These are phyloP conservation scores for Latrodectus elegans DNA, from an alignment of 2,888 invertebrate genomes.

Conservation along the genomic window DNA sequence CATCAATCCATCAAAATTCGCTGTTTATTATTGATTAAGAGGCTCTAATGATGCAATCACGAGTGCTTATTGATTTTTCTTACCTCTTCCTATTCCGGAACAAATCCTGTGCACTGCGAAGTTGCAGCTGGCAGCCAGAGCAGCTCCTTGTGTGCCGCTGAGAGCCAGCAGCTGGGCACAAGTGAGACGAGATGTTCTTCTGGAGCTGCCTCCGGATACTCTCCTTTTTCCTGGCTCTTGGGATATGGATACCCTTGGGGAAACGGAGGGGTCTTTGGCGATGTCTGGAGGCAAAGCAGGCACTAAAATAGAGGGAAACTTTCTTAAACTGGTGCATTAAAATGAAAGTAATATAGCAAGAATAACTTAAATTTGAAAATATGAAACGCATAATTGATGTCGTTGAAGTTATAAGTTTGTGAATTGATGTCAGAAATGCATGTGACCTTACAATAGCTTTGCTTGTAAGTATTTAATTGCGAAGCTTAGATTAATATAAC, in stretches of 20 bases:
- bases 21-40: background rate
- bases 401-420: too few relatives aligned
- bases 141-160: slow-evolving; percentile 92
- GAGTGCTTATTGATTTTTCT: background rate
- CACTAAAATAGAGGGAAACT: slow-evolving; percentile 11
- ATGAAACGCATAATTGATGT: too few relatives aligned
- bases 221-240: slow-evolving; percentile 70
- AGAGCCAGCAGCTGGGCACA: slow-evolving; percentile 94
- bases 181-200: slow-evolving; percentile 79
- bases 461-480: too few relatives aligned
- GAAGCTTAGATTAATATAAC: too few relatives aligned
- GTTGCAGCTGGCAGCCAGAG: slow-evolving; percentile 89
- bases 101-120: slow-evolving; percentile 70
- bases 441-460: too few relatives aligned
- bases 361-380: too few relatives aligned
- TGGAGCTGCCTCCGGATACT: slow-evolving; percentile 72
- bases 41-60: background rate
- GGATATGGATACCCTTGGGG: slow-evolving; percentile 62
- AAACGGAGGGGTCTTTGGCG: slow-evolving; percentile 69
- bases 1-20: too few relatives aligned
- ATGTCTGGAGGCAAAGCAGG: slow-evolving; percentile 46
- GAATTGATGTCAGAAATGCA: too few relatives aligned
- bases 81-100: slow-evolving; percentile 64
- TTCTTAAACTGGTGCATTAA: background rate
- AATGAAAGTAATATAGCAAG: too few relatives aligned